A percentile compares a stretch with the other conserved stretches of the same genome.
These are phyloP conservation scores for Sitobion miscanthi DNA, from an alignment of 1,140 invertebrate species.

Conservation along the genomic window DNA sequence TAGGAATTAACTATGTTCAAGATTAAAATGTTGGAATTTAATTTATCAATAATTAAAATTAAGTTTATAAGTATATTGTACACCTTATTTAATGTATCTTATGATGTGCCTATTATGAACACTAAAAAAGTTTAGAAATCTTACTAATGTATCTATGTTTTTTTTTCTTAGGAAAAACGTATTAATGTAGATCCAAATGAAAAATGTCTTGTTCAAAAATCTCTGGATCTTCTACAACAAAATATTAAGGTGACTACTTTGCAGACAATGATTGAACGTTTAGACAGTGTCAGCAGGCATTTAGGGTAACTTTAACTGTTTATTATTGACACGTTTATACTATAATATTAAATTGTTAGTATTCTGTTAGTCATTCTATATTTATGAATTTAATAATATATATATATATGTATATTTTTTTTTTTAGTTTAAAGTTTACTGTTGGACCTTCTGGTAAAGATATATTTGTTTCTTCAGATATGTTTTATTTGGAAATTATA, in stretches of 20 bases:
- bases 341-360: not conserved
- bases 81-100: not conserved
- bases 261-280: constrained; percentile 88
- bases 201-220: constrained; percentile 83
- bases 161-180: constrained; percentile 76
- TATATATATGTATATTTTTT: constrained; percentile 56
- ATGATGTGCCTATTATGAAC: too few species aligned
- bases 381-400: not conserved
- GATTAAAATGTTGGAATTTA: not conserved
- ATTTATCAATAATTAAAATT: not conserved
- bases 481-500: constrained; percentile 94
- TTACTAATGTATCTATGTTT: not conserved
- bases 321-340: not conserved
- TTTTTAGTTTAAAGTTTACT: constrained; percentile 76
- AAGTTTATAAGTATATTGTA: too few species aligned
- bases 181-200: constrained; percentile 83
- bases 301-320: constrained; percentile 69
- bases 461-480: constrained; percentile 92
- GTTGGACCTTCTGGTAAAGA: constrained; percentile 74
- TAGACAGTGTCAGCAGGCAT: constrained; percentile 89
- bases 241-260: constrained; percentile 91
- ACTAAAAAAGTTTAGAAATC: not conserved
- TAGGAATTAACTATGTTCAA: not conserved
- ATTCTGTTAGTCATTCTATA: not conserved
- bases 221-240: constrained; percentile 89